Evolutionary conservation across 1,140 invertebrate genomes (phyloP).

Genomic region (Drosophila nannoptera): DNA sequence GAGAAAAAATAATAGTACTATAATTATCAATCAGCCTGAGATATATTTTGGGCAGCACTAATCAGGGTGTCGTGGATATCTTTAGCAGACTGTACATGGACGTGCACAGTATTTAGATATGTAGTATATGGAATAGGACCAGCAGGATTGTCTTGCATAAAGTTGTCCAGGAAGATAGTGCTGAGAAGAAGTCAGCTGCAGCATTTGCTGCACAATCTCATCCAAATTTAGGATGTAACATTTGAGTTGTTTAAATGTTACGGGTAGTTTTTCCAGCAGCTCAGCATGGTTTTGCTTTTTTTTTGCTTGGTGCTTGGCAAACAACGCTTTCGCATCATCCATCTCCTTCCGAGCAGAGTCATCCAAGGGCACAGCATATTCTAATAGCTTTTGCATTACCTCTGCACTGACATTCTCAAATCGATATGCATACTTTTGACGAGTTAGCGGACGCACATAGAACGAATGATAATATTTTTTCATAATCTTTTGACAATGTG

Average conservation of each 20-base stretch:
- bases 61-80: conserved; percentile 92
- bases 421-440: conserved; percentile 8
- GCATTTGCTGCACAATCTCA: conserved; percentile 78
- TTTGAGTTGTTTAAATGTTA: conserved; percentile 23
- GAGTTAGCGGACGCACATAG: conserved; percentile 24
- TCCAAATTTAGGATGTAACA: conserved; percentile 23
- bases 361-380: conserved; percentile 19
- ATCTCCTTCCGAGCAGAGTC: not conserved
- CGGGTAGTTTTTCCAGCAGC: too few species aligned
- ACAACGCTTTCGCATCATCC: not conserved
- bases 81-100: conserved; percentile 91
- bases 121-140: conserved; percentile 89
- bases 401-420: conserved; percentile 9
- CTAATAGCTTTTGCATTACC: conserved; percentile 7
- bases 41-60: conserved; percentile 86
- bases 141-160: conserved; percentile 82
- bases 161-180: conserved; percentile 89
- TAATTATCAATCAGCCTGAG: conserved; percentile 76
- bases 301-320: not conserved
- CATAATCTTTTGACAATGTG: conserved; percentile 17
- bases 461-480: conserved; percentile 38
- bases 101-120: conserved; percentile 89
- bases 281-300: not conserved
- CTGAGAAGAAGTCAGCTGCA: conserved; percentile 88
- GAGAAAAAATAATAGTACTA: conserved; percentile 30